Evolutionary conservation across 2,888 invertebrate species (phyloP).

Genomic region (Acleris literana): DNA sequence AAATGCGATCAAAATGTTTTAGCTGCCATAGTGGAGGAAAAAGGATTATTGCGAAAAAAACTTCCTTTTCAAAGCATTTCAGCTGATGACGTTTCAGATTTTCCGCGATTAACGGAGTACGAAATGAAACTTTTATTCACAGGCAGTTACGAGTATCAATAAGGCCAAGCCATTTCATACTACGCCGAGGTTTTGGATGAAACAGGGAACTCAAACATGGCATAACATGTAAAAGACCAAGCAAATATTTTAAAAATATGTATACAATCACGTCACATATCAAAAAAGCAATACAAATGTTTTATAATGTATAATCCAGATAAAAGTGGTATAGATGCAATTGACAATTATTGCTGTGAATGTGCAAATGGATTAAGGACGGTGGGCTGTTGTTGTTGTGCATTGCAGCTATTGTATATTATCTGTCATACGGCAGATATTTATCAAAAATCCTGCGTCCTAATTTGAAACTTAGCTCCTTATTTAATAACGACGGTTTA

Average conservation of each 20-base stretch:
- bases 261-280: conserved; percentile 1
- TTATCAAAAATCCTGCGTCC: conserved; percentile 3
- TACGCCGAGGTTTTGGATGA: not conserved
- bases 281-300: conserved; percentile 7
- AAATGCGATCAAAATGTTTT: conserved; percentile 4
- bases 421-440: conserved; percentile 5
- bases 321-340: no score
- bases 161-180: not conserved
- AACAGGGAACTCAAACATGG: no score
- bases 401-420: conserved; percentile 4
- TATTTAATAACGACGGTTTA: no score
- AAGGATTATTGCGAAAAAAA: conserved; percentile 3
- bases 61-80: conserved; percentile 9
- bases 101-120: not conserved
- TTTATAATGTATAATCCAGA: conserved; percentile 3
- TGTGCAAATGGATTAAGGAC: no score
- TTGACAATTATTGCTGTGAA: not conserved
- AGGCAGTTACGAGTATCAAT: not conserved
- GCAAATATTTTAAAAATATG: no score
- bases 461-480: not conserved
- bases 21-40: conserved; percentile 2
- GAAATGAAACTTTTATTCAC: not conserved
- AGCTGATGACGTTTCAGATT: conserved; percentile 2
- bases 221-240: no score
- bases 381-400: not conserved